Evolutionary conservation across 2,888 invertebrate genomes (phyloP).

Genomic region (Hyposoter dolosus): DNA sequence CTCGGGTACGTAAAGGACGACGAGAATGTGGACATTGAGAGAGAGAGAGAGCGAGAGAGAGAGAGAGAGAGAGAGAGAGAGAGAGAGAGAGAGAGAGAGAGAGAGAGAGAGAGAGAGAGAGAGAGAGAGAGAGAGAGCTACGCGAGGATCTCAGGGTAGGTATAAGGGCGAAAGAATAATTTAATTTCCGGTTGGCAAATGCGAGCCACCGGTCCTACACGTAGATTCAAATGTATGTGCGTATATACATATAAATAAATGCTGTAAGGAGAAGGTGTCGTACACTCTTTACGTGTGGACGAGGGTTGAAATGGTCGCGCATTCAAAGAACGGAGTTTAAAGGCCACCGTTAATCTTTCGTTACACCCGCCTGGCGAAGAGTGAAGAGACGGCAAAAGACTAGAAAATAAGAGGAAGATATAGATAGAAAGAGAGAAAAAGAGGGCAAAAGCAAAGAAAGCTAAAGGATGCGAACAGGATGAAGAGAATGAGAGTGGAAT

Average conservation of each 20-base stretch:
- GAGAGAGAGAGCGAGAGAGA: slow-evolving; percentile 13
- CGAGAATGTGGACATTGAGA: slow-evolving; percentile 21
- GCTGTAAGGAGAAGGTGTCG: slow-evolving; percentile 48
- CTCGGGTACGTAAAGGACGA: neutral
- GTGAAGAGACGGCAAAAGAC: slow-evolving; percentile 28
- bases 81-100: slow-evolving; percentile 8
- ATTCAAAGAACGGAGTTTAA: slow-evolving; percentile 68
- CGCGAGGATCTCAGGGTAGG: slow-evolving; percentile 21
- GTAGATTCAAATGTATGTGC: neutral
- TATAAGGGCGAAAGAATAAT: slow-evolving; percentile 64
- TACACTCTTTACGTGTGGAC: slow-evolving; percentile 65
- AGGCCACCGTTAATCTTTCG: slow-evolving; percentile 70
- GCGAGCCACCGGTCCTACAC: slow-evolving; percentile 21
- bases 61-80: slow-evolving; percentile 10
- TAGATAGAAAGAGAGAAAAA: slow-evolving; percentile 11
- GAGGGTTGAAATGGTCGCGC: slow-evolving; percentile 66
- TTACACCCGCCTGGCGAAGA: slow-evolving; percentile 27
- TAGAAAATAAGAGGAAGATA: slow-evolving; percentile 35
- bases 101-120: neutral
- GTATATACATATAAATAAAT: slow-evolving; percentile 1
- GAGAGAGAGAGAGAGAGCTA: neutral
- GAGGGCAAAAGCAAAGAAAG: slow-evolving; percentile 4
- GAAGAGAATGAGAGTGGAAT: slow-evolving; percentile 47
- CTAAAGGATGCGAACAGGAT: neutral
- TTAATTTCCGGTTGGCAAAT: slow-evolving; percentile 68